phyloP scores from a whole-genome alignment of 2,888 invertebrate genomes.

The Drepanosiphum platanoidis region DNA sequence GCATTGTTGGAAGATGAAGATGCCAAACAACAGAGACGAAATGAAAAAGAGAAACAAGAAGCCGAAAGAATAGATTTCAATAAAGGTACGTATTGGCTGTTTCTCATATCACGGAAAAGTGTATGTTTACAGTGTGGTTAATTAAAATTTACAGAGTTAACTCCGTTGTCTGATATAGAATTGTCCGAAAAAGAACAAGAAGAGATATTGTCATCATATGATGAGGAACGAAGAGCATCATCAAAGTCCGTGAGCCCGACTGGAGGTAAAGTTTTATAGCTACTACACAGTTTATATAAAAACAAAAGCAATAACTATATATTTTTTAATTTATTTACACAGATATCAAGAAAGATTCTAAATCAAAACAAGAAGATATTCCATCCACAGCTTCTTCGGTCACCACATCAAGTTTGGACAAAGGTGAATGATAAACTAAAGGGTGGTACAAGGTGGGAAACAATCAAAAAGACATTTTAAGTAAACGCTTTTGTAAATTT shows the following conservation, averaged over 20 bases:
- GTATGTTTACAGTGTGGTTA: not conserved
- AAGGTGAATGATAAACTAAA: conserved; percentile 35
- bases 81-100: conserved; percentile 67
- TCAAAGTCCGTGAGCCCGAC: conserved; percentile 44
- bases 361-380: conserved; percentile 57
- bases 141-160: conserved; percentile 70
- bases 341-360: conserved; percentile 56
- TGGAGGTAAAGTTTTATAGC: conserved; percentile 42
- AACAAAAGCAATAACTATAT: not conserved
- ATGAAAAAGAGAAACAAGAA: conserved; percentile 69
- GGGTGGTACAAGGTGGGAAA: not conserved
- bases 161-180: conserved; percentile 70
- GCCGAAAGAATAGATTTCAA: conserved; percentile 69
- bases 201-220: conserved; percentile 75
- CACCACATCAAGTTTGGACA: conserved; percentile 58
- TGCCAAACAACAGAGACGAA: conserved; percentile 73
- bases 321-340: not conserved
- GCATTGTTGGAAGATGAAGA: conserved; percentile 80
- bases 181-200: conserved; percentile 78
- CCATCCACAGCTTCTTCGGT: conserved; percentile 57
- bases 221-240: conserved; percentile 71
- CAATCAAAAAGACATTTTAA: too few species aligned
- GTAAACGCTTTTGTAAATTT: too few species aligned
- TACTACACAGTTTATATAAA: not conserved
- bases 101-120: not conserved